Evolutionary conservation across 37 sponge, comb jelly and placozoan species (phyloP), one percentile per base, ranked within the genome.

Genomic region (Theonella swinhoei): DNA sequence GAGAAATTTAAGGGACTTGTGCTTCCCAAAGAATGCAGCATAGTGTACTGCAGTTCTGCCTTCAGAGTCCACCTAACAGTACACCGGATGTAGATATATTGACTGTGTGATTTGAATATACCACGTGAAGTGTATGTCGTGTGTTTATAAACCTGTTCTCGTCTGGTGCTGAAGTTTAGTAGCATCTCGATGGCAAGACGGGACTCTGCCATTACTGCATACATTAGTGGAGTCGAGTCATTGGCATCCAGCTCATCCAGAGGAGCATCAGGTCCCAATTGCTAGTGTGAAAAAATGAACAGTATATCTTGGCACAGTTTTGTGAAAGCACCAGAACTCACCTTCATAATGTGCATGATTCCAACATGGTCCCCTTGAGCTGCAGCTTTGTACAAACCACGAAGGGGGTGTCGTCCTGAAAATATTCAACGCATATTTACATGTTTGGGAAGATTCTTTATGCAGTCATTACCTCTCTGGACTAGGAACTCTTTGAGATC

Each of bases 11-110:
- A 96, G 85, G 29, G 97, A 58, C 30, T 83, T 77, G 32, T 85
- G 76, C 32, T 86, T 81, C 36, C 94, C 94, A 91, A 90, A 96
- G 80, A 91, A 91, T 22, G 97, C 92, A 39, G 94, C 97, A 84
- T 96, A 96, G 86, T 96, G 97, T 0, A 94, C 88, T 3, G 97
- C 94, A 19, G 97, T 94, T 58, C 92, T 79, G 7, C 92, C 92
- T 28, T 91, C 76, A 41, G 77, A 17, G 64, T 96, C 97, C 39
- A 38, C 68, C 92, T 95, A 54, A n/a, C n/a, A n/a, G n/a, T n/a
- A n/a, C 22, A 64, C 4, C 24, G 24, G 24, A 26, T 25, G 11
- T 25, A 19, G 24, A 67, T 25, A 8, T 58, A 58, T 20, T 58
- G n/a, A 42, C 58, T 2, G 32, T 5, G 54, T 68, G 24, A 3